Conservation (phyloP, 2,888 invertebrate genomes). For the Galerucella nymphaeae region DNA sequence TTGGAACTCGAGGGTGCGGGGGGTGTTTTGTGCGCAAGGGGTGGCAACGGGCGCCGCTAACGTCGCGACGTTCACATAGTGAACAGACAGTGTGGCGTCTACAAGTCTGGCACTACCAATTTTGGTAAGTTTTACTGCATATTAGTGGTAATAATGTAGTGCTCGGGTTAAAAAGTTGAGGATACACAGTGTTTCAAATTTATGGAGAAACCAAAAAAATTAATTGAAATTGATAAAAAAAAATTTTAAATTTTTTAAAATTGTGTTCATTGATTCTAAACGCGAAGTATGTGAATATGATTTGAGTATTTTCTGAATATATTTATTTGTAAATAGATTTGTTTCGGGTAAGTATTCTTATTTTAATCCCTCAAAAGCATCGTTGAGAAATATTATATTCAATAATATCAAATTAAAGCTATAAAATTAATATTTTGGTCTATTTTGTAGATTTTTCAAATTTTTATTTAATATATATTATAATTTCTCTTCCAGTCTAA, state of each 20-base stretch:
- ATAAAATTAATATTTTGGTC: too few species aligned
- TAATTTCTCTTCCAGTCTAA: too few species aligned
- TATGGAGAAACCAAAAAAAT: background rate
- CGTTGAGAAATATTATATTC: background rate
- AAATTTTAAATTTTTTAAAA: background rate
- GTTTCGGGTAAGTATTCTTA: background rate
- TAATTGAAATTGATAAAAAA: background rate
- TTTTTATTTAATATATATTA: too few species aligned
- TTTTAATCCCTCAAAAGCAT: background rate
- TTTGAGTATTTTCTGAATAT: background rate
- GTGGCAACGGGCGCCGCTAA: slow-evolving; percentile 70
- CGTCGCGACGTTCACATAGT: slow-evolving; percentile 70
- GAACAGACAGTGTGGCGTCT: slow-evolving; percentile 67
- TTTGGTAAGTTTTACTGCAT: slow-evolving; percentile 56
- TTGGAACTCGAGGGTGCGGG: slow-evolving; percentile 49
- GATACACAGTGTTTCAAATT: background rate
- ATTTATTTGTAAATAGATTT: background rate
- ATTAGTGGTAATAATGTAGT: slow-evolving; percentile 46
- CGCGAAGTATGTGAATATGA: background rate
- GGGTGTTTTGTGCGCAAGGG: slow-evolving; percentile 56
- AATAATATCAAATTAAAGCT: background rate
- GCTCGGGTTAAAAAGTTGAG: slow-evolving; percentile 22
- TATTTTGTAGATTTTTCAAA: too few species aligned
- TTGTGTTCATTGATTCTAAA: background rate
- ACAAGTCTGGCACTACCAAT: slow-evolving; percentile 59